Evolutionary conservation across 2,797 vertebrate species (phyloP), one percentile per base, ranked within the genome.

Genomic region (Sebastes matsubarae): DNA sequence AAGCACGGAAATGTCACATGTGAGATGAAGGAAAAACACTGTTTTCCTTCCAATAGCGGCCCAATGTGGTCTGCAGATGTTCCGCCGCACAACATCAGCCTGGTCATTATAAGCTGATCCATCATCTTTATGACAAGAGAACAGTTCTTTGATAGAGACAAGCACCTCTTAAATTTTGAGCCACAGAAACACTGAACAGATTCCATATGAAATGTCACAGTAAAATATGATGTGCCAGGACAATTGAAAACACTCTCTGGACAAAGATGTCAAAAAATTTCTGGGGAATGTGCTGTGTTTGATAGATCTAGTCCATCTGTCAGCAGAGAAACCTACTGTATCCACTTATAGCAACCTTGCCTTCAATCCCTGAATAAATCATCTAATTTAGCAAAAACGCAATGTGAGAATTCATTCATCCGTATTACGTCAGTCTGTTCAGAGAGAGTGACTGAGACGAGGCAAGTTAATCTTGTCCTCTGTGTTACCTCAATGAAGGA

Each of bases 401-500:
- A 83, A 74, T 22, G 75, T 64, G 66, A 86, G 52, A 82, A 81
- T 71, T 59, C 50, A 71, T 73, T 79, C 32, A 54, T 85, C 75
- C 67, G 22, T 42, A 72, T 29, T 69, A 54, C 84, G 82, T 72
- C 29, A 57, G 71, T 78, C 52, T 60, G 55, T 74, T 84, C 42
- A 66, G 68, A 81, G 16, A 24, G 58, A 81, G 67, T 55, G 72
- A 83, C 67, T 30, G 52, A 69, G 69, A 72, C 70, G 66, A 58
- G 65, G 63, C 20, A 54, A 78, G 81, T 65, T 34, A 57, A 87
- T 78, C 34, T 60, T 84, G 78, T 76, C 82, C 81, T 89, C 75
- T 83, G 94, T 84, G 54, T 96, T 98, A 99, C 99, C 99, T 99
- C 99, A 94, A 99, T 99, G 95, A 97, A 99, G 91, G 99, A 99